Conservation (phyloP, 1,140 invertebrate genomes). For the Homarus americanus region DNA sequence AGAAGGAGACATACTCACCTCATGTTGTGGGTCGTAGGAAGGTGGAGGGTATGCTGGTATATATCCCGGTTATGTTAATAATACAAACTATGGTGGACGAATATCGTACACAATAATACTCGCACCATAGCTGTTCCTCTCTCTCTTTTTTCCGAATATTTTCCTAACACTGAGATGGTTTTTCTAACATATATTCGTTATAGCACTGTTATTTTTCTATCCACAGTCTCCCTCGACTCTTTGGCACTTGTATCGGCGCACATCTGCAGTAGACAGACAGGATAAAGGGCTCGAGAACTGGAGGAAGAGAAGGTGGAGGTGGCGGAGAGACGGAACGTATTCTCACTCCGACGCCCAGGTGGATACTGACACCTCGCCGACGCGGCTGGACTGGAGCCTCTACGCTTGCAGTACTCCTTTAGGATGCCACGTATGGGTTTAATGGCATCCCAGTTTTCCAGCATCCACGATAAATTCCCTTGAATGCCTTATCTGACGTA, state of each 20-base stretch:
- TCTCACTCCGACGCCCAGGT: background rate
- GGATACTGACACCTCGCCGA: background rate
- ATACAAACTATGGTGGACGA: background rate
- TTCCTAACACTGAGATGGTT: background rate
- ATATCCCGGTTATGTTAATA: background rate
- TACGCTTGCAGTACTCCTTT: background rate
- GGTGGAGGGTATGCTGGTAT: background rate
- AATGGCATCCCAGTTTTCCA: too few species aligned
- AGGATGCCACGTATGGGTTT: too few species aligned
- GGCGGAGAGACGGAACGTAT: background rate
- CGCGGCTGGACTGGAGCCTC: background rate
- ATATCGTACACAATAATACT: background rate
- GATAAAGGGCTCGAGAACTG: background rate
- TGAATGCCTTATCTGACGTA: too few species aligned
- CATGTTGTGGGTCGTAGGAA: background rate
- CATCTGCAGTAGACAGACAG: slow-evolving; percentile 26
- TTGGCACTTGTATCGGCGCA: slow-evolving; percentile 28
- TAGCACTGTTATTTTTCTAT: background rate
- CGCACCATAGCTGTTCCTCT: background rate
- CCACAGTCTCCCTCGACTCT: background rate
- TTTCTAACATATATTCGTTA: background rate
- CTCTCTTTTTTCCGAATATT: background rate
- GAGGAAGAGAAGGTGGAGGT: background rate
- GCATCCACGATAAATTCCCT: too few species aligned
- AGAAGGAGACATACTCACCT: background rate